phyloP scores from a whole-genome alignment of 1,140 invertebrate genomes.

The Calephelis nemesis region DNA sequence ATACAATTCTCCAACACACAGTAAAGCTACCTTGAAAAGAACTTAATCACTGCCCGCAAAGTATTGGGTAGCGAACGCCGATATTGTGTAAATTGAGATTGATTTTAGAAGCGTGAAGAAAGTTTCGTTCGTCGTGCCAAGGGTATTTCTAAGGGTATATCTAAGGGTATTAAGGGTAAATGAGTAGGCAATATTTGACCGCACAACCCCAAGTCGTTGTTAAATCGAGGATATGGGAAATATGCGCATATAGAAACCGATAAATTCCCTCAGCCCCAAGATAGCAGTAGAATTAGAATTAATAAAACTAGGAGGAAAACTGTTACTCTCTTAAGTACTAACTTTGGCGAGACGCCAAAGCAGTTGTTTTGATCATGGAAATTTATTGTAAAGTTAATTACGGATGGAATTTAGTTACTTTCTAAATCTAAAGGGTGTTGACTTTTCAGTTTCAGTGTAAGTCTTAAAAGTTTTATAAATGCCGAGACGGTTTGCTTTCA shows the following conservation, averaged over 20 bases:
- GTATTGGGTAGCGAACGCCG: too few relatives aligned
- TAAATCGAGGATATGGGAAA: not conserved
- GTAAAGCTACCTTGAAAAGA: too few relatives aligned
- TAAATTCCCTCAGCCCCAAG: not conserved
- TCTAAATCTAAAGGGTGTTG: too few relatives aligned
- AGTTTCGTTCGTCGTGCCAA: too few relatives aligned
- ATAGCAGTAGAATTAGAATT: not conserved
- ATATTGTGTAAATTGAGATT: too few relatives aligned
- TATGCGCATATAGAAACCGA: conserved; percentile 1
- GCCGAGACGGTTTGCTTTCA: too few relatives aligned
- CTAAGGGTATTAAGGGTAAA: not conserved
- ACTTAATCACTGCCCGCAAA: too few relatives aligned
- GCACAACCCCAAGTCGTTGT: not conserved
- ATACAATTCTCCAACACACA: too few relatives aligned
- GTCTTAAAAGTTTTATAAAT: too few relatives aligned
- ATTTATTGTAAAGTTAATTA: conserved; percentile 9
- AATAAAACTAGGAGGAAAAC: conserved; percentile 7
- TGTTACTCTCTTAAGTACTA: not conserved
- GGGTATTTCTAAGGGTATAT: not conserved
- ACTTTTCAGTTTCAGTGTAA: too few relatives aligned
- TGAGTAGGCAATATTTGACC: not conserved
- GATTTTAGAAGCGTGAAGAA: too few relatives aligned
- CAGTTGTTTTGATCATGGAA: conserved; percentile 2
- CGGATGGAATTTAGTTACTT: not conserved
- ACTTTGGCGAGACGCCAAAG: conserved; percentile 3